A percentile compares a stretch with the other conserved stretches of the same genome.
Evolutionary conservation across 2,113 vertebrate species (phyloP).

Genomic region (Ctenomys sociabilis): DNA sequence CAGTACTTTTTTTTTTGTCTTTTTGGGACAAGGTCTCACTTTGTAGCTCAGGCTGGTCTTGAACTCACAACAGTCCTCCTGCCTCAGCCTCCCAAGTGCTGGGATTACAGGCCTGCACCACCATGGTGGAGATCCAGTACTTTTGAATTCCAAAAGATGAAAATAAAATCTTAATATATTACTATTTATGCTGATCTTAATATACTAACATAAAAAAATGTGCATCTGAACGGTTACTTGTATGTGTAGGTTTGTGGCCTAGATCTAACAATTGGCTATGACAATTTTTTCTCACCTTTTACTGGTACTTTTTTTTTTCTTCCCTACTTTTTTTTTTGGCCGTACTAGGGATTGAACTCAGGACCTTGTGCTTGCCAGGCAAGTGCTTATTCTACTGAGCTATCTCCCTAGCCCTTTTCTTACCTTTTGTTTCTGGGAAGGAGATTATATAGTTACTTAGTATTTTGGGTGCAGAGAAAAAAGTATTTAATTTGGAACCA

Average conservation of each 20-base stretch:
- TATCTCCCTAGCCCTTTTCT: no score
- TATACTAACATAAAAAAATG: constrained; percentile 32
- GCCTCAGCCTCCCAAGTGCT: no score
- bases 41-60: no score
- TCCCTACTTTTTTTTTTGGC: no score
- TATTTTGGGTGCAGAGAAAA: constrained; percentile 20
- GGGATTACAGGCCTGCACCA: no score
- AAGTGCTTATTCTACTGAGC: no score
- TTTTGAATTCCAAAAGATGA: constrained; percentile 20
- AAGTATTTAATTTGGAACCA: neutral
- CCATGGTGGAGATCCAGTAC: neutral
- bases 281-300: constrained; percentile 4
- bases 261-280: constrained; percentile 4
- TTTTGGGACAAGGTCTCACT: no score
- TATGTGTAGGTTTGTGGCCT: neutral
- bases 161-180: constrained; percentile 24
- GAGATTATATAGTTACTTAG: neutral
- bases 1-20: no score
- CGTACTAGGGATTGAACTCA: no score
- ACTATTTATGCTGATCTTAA: neutral
- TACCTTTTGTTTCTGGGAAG: constrained; percentile 23
- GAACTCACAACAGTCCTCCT: no score
- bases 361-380: no score
- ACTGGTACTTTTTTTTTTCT: no score
- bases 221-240: neutral